Percentiles rank a stretch among this genome's conserved stretches.
phyloP scores from a whole-genome alignment of 2,797 vertebrate species.

The Lagodon rhomboides region DNA sequence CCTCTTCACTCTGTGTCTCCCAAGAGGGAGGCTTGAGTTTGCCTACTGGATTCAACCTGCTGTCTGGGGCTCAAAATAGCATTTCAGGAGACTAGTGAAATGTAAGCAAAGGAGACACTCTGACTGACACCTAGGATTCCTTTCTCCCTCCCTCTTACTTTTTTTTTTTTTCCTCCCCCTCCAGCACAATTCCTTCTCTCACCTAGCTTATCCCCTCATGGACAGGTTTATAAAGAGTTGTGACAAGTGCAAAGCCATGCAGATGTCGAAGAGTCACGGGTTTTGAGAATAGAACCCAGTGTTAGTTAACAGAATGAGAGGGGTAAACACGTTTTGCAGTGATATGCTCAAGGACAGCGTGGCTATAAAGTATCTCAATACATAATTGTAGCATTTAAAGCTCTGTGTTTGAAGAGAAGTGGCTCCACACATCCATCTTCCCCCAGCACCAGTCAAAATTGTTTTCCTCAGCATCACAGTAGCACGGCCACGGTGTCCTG shows the following conservation, averaged over 20 bases:
- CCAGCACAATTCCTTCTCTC: slow-evolving; percentile 69
- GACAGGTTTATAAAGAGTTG: slow-evolving; percentile 67
- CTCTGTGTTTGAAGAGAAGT: background rate
- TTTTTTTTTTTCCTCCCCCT: slow-evolving; percentile 33
- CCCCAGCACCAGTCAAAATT: background rate
- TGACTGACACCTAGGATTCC: slow-evolving; percentile 83
- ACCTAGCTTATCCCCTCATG: slow-evolving; percentile 51
- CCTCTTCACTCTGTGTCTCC: slow-evolving; percentile 74
- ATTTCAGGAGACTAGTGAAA: slow-evolving; percentile 86
- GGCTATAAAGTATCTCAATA: slow-evolving; percentile 39
- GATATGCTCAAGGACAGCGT: slow-evolving; percentile 52
- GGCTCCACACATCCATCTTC: background rate
- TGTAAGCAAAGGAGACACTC: slow-evolving; percentile 86
- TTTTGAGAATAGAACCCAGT: slow-evolving; percentile 23
- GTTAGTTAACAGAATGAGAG: slow-evolving; percentile 37
- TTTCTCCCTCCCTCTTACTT: slow-evolving; percentile 53
- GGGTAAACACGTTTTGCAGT: slow-evolving; percentile 47
- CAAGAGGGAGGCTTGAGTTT: slow-evolving; percentile 82
- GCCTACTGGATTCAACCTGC: slow-evolving; percentile 86
- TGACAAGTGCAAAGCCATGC: slow-evolving; percentile 72
- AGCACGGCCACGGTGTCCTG: slow-evolving; percentile 21
- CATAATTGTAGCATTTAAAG: background rate
- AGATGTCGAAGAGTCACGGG: slow-evolving; percentile 61
- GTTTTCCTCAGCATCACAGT: slow-evolving; percentile 10
- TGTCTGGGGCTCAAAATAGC: slow-evolving; percentile 88